Percentiles rank a stretch among this genome's conserved stretches.
These are phyloP conservation scores for Oncorhynchus clarkii DNA, from an alignment of 2,113 vertebrate genomes.

Conservation along the genomic window DNA sequence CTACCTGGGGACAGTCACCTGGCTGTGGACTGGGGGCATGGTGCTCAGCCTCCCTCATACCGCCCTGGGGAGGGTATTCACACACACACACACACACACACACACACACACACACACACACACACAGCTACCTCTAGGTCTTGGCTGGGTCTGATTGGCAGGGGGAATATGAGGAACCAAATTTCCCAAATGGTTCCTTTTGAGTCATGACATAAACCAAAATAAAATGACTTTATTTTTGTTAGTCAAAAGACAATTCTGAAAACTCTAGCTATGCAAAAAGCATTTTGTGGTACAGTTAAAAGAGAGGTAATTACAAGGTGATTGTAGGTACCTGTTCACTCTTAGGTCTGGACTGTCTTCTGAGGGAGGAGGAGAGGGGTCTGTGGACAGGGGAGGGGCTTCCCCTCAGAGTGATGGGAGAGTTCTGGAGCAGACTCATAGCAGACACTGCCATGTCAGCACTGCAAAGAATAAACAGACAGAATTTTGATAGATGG, in stretches of 20 bases:
- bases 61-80: neutral
- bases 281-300: neutral
- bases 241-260: no score
- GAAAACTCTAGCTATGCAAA: neutral
- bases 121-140: no score
- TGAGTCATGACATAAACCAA: no score
- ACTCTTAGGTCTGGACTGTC: constrained; percentile 3
- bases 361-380: constrained; percentile 17
- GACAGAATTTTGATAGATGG: neutral
- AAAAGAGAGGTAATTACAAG: neutral
- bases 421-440: constrained; percentile 79
- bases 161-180: no score
- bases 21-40: constrained; percentile 2
- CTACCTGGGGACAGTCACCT: constrained; percentile 45
- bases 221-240: no score
- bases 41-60: neutral
- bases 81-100: no score
- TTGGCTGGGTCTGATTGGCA: no score
- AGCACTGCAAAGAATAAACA: constrained; percentile 68
- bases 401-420: constrained; percentile 58
- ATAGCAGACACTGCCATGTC: constrained; percentile 79
- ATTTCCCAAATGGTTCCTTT: no score
- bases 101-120: no score
- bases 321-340: constrained; percentile 33
- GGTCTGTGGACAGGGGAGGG: constrained; percentile 23